A percentile compares a stretch with the other conserved stretches of the same genome.
Conservation (phyloP, 2,797 vertebrate species). For the Acanthis flammea region DNA sequence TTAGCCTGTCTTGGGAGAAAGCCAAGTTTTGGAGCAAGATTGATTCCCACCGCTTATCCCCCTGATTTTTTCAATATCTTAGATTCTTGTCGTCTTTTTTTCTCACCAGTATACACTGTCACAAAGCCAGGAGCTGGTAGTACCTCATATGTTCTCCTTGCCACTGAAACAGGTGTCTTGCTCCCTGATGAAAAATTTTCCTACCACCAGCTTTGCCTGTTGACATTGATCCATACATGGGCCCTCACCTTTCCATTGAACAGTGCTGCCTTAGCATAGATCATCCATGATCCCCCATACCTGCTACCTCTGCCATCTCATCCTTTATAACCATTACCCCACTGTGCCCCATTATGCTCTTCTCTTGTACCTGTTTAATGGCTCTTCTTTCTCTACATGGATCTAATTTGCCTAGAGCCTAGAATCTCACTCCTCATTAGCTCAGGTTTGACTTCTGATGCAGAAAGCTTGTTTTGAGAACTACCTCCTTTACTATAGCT, state of each 20-base stretch:
- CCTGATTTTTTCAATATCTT: background rate
- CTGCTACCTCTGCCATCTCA: background rate
- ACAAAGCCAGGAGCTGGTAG: background rate
- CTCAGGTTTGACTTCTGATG: background rate
- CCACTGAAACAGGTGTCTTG: background rate
- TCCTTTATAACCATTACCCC: background rate
- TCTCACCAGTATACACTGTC: background rate
- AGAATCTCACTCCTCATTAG: background rate
- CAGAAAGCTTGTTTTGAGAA: background rate
- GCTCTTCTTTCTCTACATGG: background rate
- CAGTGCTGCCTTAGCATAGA: background rate
- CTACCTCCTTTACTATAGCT: background rate
- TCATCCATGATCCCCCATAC: background rate
- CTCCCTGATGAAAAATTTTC: background rate
- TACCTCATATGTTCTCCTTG: background rate
- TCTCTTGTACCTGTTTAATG: background rate
- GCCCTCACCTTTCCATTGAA: background rate
- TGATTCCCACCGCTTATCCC: rapidly evolving
- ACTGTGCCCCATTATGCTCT: background rate
- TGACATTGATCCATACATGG: background rate
- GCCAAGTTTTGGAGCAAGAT: background rate
- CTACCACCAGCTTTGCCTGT: background rate
- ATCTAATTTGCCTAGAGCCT: background rate
- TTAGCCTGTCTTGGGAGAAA: background rate
- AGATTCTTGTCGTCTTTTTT: background rate